Base-by-base conservation (phyloP, 2,888 invertebrate genomes). In the Drosophila anomelani region DNA sequence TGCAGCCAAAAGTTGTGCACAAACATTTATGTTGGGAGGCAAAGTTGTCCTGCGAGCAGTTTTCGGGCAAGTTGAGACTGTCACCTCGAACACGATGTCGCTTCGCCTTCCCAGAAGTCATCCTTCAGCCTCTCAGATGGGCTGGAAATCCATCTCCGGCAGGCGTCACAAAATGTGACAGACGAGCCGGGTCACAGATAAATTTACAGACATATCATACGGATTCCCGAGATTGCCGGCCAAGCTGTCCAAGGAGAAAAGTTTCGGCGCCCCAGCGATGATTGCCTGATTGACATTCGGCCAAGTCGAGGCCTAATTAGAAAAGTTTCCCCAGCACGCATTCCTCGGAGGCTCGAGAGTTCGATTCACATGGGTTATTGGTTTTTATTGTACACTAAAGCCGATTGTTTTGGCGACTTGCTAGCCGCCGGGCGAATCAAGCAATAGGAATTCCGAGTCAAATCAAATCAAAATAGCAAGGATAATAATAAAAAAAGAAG, bases 221-320 rank as follows among this genome's bases (percentile, higher is more conserved):
- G 47, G 55, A 26, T 58, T 54, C 13, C 56, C 43, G 34, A 46
- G 57, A 75, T 57, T 67, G 72, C 53, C 47, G 29, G 23, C 38
- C 56, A 34, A 54, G 69, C 76, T 73, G 69, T 58, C 57, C 58
- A 20, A 54, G 41, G 68, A 58, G 34, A 34, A 83, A 89, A 80
- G 63, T 89, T 85, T 76, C 20, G 17, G n/a, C 43, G 41, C 58
- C 38, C 23, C 64, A 56, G 34, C 51, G 23, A 53, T 53, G 51
- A 75, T 47, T 76, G 69, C 59, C 69, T 79, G 90, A 89, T 90
- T 85, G 85, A 89, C 85, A 73, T 74, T 77, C 66, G 59, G 32
- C 39, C 26, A 23, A 49, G 47, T 43, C 66, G 23, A 77, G 72
- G 70, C 74, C 84, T 89, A 85, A 89, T 89, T 85, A 85, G 83